Evolutionary conservation across 2,888 invertebrate genomes (phyloP), one percentile per base, ranked within the genome.

Genomic region (Pristionchus entomophagus): DNA sequence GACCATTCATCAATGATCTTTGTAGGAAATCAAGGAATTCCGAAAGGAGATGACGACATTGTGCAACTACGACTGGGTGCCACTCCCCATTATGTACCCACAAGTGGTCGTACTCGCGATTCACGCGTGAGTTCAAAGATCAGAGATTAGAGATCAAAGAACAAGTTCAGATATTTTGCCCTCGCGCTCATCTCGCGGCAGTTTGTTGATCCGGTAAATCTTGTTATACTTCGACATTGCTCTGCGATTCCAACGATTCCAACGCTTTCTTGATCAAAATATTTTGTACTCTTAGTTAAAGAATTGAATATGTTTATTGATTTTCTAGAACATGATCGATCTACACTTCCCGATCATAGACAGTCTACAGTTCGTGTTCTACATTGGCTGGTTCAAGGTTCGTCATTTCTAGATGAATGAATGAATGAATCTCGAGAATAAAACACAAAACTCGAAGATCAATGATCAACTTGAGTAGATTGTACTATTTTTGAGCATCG

Each of bases 41-140:
- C 85, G 85, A 4, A 85, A 73, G n/a, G 32, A 53, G 32, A 85
- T 85, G 85, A 77, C 85, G 17, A 85, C 85, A 26, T 77, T 85
- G 4, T 38, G 85, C 12, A 85, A 85, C 41, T 85, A 85, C 56
- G 85, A 85, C 51, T 85, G 85, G 85, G 85, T 85, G 22, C 85
- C 85, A 19, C 85, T 85, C 19, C 85, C 85, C 45, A 41, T 85
- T 17, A 85, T 85, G 85, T 85, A 85, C 17, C 85, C 85, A 5
- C 85, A 85, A 45, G 45, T 85, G 38, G 77, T 85, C 32, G 73
- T 85, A 26, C 85, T 85, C 2, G 85, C 85, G 0, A 56, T 85
- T 22, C 85, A 85, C 41, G 77, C 85, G 85, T 85, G 26, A 85
- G 77, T 17, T 73, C 35, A 35, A 73, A 56, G 59, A 59, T 82